These are phyloP conservation scores for Eilema sororculum DNA, from an alignment of 2,888 invertebrate genomes.

Conservation along the genomic window DNA sequence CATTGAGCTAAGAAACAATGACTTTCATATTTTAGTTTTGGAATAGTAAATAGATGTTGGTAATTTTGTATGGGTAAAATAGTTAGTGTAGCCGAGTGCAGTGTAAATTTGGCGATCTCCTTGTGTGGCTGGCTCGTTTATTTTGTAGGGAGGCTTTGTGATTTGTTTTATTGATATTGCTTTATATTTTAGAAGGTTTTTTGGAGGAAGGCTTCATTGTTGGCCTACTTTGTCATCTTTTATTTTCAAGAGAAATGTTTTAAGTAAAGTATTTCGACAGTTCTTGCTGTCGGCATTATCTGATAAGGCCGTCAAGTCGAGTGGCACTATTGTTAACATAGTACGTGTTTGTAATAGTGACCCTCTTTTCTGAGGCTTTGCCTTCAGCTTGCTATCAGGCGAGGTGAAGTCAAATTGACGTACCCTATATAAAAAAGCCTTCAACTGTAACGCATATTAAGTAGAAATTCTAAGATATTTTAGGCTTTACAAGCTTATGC, in stretches of 20 bases:
- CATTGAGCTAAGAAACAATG: conserved; percentile 35
- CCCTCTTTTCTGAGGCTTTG: too few relatives aligned
- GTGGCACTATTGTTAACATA: too few relatives aligned
- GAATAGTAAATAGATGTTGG: conserved; percentile 41
- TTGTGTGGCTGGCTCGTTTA: conserved; percentile 77
- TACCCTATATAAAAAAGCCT: too few relatives aligned
- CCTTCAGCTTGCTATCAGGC: too few relatives aligned
- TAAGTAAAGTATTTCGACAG: background rate
- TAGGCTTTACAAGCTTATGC: too few relatives aligned
- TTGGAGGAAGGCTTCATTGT: conserved; percentile 18
- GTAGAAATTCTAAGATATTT: too few relatives aligned
- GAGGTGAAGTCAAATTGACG: too few relatives aligned
- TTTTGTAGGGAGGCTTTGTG: conserved; percentile 69
- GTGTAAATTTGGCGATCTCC: conserved; percentile 82
- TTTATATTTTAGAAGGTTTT: conserved; percentile 38
- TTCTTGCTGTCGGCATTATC: background rate
- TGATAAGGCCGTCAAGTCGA: too few relatives aligned
- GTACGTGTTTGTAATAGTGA: too few relatives aligned
- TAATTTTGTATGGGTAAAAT: conserved; percentile 71
- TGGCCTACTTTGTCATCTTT: background rate
- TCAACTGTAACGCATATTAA: too few relatives aligned
- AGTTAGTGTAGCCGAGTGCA: conserved; percentile 82
- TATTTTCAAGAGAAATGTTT: background rate
- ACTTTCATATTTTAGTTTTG: conserved; percentile 30
- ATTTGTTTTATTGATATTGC: conserved; percentile 72